Evolutionary conservation across 2,888 invertebrate species (phyloP).

Genomic region (Drosophila mettleri): DNA sequence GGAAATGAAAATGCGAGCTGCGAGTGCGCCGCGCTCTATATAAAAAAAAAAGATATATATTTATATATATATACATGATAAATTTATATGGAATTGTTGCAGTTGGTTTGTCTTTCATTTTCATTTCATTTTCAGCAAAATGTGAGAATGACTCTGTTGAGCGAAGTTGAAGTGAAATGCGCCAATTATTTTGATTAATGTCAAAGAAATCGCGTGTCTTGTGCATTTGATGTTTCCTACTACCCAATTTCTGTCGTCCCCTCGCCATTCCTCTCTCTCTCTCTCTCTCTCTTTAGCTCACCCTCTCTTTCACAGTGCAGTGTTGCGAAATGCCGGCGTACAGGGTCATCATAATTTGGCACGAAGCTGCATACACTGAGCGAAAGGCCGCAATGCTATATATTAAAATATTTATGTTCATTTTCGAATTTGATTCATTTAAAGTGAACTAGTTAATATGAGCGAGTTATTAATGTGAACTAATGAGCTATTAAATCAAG

Average conservation of each 20-base stretch:
- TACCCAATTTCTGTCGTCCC: not conserved
- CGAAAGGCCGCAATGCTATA: not conserved
- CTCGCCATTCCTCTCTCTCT: no score
- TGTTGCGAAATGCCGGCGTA: conserved; percentile 28
- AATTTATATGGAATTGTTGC: conserved; percentile 79
- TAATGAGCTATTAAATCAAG: no score
- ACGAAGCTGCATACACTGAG: conserved; percentile 47
- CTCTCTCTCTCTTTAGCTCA: no score
- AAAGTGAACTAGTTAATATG: not conserved
- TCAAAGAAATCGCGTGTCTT: conserved; percentile 79
- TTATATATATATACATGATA: conserved; percentile 79
- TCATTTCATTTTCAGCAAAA: conserved; percentile 38
- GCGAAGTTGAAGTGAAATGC: conserved; percentile 74
- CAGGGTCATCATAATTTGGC: conserved; percentile 66
- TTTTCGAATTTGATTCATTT: not conserved
- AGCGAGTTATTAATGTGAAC: not conserved
- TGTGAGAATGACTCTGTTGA: conserved; percentile 76
- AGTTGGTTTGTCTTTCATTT: conserved; percentile 35
- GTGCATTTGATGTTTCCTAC: conserved; percentile 70
- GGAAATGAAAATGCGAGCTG: conserved; percentile 31
- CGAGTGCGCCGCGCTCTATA: conserved; percentile 20
- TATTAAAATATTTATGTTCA: not conserved
- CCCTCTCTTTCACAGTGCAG: not conserved
- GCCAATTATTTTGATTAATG: conserved; percentile 80
- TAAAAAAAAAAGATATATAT: conserved; percentile 50